Evolutionary conservation across 2,113 vertebrate species (phyloP).

Genomic region (Camarhynchus parvulus): DNA sequence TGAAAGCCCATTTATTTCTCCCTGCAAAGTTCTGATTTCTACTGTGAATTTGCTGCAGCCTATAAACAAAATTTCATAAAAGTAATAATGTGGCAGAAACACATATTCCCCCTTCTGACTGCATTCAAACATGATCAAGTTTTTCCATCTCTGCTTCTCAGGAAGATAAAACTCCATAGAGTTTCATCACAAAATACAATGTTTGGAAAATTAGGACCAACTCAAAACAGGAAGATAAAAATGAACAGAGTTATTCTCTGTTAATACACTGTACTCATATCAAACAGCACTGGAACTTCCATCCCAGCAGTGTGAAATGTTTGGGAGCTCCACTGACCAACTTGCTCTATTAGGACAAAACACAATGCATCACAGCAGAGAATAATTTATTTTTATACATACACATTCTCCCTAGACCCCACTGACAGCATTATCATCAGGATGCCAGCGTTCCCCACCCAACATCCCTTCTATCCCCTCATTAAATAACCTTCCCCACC

Average conservation of each 20-base stretch:
- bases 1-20: not conserved
- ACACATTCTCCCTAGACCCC: not conserved
- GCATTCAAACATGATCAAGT: not conserved
- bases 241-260: not conserved
- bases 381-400: not conserved
- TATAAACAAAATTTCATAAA: not conserved
- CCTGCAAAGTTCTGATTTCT: not conserved
- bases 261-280: not conserved
- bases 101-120: not conserved
- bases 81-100: not conserved
- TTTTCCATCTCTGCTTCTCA: not conserved
- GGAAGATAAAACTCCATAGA: not conserved
- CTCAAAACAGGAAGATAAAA: not conserved
- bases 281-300: not conserved
- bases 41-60: not conserved
- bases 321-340: not conserved
- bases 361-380: not conserved
- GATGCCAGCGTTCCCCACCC: not conserved
- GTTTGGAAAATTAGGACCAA: not conserved
- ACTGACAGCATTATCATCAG: not conserved
- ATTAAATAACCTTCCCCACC: not conserved
- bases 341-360: not conserved
- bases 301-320: not conserved
- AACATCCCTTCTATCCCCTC: not conserved
- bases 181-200: not conserved